These are phyloP conservation scores for Corythaeola cristata DNA, from an alignment of 2,113 vertebrate genomes.

Conservation along the genomic window DNA sequence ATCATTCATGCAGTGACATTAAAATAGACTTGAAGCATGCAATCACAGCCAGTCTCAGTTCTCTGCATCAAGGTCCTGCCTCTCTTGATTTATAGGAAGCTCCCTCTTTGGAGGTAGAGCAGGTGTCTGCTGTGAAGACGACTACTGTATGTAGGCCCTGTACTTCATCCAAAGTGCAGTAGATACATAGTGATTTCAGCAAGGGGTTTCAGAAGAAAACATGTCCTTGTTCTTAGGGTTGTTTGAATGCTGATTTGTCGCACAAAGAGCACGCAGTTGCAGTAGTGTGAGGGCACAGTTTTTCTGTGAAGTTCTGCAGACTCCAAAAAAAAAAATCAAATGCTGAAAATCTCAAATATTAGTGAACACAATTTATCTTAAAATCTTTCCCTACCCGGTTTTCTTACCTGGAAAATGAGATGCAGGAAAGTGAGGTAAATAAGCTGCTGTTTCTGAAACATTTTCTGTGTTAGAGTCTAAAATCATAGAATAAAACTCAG, in stretches of 20 bases:
- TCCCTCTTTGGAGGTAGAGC: background rate
- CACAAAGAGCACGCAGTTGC: background rate
- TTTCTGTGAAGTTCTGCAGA: background rate
- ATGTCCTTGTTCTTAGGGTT: background rate
- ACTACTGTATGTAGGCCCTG: too few species aligned
- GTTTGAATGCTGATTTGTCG: background rate
- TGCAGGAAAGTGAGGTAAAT: background rate
- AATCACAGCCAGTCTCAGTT: background rate
- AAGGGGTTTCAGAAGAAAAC: background rate
- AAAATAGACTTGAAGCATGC: too few species aligned
- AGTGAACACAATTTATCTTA: background rate
- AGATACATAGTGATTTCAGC: background rate
- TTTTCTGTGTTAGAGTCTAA: background rate
- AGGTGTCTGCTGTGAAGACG: background rate
- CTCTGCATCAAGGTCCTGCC: background rate
- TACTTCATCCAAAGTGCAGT: background rate
- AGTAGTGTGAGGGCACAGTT: background rate
- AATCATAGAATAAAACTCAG: background rate
- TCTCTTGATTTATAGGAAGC: background rate
- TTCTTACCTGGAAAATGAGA: background rate
- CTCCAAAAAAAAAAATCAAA: background rate
- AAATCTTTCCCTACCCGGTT: background rate
- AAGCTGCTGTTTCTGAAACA: background rate
- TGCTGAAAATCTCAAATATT: background rate
- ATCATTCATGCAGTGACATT: too few species aligned